Conservation (phyloP, 2,113 vertebrate genomes). For the Lophochroa leadbeateri region DNA sequence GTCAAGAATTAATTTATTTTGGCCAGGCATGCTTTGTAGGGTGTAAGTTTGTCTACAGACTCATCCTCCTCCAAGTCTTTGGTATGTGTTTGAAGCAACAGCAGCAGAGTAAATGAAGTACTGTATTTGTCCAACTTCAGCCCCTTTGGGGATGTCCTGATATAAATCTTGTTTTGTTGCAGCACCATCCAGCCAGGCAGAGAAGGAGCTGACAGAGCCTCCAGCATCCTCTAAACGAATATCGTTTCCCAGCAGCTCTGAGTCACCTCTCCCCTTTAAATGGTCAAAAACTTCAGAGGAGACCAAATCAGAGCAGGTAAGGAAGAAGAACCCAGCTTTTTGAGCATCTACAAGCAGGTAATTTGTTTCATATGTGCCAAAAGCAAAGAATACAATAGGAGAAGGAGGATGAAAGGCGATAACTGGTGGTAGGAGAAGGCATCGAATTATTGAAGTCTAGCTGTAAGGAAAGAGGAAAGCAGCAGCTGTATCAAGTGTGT, state of each 20-base stretch:
- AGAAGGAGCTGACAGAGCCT: constrained; percentile 88
- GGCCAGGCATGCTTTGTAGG: neutral
- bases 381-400: constrained; percentile 2
- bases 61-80: neutral
- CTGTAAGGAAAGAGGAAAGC: neutral
- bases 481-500: neutral
- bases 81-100: neutral
- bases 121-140: neutral
- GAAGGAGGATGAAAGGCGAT: neutral
- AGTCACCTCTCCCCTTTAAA: constrained; percentile 87
- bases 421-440: neutral
- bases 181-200: constrained; percentile 84
- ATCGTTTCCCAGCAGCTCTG: constrained; percentile 84
- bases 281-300: constrained; percentile 91
- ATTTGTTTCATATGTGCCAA: neutral
- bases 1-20: neutral
- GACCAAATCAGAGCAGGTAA: constrained; percentile 91
- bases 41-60: neutral
- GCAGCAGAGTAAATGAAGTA: neutral
- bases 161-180: constrained; percentile 31
- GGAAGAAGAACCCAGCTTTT: neutral
- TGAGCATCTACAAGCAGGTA: neutral
- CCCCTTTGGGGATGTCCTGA: constrained; percentile 6
- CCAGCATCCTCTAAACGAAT: constrained; percentile 85
- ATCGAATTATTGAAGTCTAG: neutral